Evolutionary conservation across 1,140 invertebrate species (phyloP), one percentile per base, ranked within the genome.

Genomic region (Catajapyx aquilonaris): DNA sequence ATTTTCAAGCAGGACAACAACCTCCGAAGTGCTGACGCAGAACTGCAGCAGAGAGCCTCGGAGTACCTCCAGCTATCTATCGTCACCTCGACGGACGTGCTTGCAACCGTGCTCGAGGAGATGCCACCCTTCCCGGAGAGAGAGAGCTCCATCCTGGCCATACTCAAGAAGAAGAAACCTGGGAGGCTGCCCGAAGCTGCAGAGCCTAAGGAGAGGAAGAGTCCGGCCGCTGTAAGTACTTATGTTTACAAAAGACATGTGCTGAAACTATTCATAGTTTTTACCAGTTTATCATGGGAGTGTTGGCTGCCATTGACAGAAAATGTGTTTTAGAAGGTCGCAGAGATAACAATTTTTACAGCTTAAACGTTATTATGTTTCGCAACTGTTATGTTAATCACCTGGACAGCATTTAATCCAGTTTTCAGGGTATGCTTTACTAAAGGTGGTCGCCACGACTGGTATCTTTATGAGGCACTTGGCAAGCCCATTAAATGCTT

Each of bases 111-210:
- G 37, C 64, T 99, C 35, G 95, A 99, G 68, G 94, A 98, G 67
- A 99, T 99, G 95, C 95, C 95, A 35, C 91, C 94, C 33, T 99
- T 98, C 62, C 88, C 94, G 2, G 95, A 99, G 62, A 70, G 93
- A 49, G 94, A 99, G 63, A 96, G 90, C 34, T 96, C 88, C 2
- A 90, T 98, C 52, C 69, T 96, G 37, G 90, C 93, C 32, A 77
- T 99, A 41, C 69, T 98, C 44, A 98, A 98, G 61, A 95, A 96
- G 61, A 95, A 97, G 59, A 96, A 96, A 51, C 85, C 85, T 4
- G 87, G 85, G 5, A 64, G 84, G 35, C 75, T 87, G 41, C 78
- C 81, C 11, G 83, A 87, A 50, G 77, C 73, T 57, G 28, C 42
- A 17, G 79, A 84, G 52, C 71, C 79, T 13, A 68, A 75, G 45